A percentile compares a stretch with the other conserved stretches of the same genome.
These are phyloP conservation scores for Orius insidiosus DNA, from an alignment of 1,140 invertebrate species.

Conservation along the genomic window DNA sequence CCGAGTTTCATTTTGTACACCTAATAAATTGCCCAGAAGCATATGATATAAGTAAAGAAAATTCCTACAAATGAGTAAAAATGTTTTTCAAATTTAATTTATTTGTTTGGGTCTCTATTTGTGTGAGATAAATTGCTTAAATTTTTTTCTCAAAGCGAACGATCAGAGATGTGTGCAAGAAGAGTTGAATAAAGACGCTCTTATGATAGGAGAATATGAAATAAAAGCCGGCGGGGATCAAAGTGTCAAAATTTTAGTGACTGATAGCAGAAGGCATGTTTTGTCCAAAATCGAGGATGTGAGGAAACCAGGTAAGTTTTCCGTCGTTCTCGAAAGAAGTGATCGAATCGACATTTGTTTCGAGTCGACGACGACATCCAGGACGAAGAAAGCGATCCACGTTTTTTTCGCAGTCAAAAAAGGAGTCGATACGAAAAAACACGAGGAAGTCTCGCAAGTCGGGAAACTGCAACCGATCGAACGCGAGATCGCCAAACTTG, in stretches of 20 bases:
- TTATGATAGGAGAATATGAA: conserved; percentile 3
- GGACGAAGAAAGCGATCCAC: too few relatives aligned
- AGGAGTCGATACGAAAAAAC: not conserved
- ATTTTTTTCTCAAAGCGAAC: not conserved
- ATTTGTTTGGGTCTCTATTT: too few relatives aligned
- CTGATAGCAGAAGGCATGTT: not conserved
- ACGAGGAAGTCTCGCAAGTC: not conserved
- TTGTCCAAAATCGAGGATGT: not conserved
- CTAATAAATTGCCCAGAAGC: too few relatives aligned
- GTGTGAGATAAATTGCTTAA: not conserved
- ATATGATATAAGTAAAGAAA: too few relatives aligned
- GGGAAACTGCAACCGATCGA: conserved; percentile 4
- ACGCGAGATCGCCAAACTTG: not conserved
- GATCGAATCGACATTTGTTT: too few relatives aligned
- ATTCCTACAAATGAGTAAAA: too few relatives aligned
- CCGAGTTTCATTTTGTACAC: too few relatives aligned
- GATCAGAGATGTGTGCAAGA: not conserved
- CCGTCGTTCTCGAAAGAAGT: too few relatives aligned
- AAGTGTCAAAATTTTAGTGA: conserved; percentile 2
- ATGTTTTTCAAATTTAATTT: too few relatives aligned
- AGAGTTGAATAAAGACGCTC: conserved; percentile 1
- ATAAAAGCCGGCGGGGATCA: not conserved
- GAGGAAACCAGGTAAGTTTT: not conserved
- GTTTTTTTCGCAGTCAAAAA: not conserved
- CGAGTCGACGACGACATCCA: too few relatives aligned